Base-by-base conservation (phyloP, 2,888 invertebrate genomes). In the Byasa hedistus region DNA sequence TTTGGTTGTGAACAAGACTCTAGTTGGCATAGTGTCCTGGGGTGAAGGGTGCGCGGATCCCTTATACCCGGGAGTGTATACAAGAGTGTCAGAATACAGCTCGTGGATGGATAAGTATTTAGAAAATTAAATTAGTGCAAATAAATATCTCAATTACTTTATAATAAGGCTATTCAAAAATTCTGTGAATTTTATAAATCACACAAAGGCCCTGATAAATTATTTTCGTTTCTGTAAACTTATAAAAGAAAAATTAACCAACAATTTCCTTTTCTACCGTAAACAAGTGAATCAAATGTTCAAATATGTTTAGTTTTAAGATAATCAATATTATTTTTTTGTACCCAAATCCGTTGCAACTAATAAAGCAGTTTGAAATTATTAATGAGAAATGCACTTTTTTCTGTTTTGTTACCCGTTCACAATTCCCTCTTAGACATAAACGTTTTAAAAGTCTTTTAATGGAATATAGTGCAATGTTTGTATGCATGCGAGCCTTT, bases 21-120 rank as follows among this genome's bases (percentile, higher is more conserved):
- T 93, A 56, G 78, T 93, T 59, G 93, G 93, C 54, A 84, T 93
- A 60, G 93, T 93, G 1, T 93, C 93, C 23, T 93, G 92, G 89
- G 93, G 93, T 48, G 92, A 92, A 80, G 91, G 90, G 3, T 93
- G 93, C 71, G 93, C 93, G 8, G 83, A 88, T 57, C 74, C 78
- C 1, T 70, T 76, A 55, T 93, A 92, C 71, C 94, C 94, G 2
- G 94, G 93, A 58, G 93, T 94, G 0, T 94, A 93, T 65, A 92
- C 93, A 1, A 87, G 92, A 71, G 87, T 94, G 36, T 86, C 91
- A 0, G 65, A 76, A 52, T 88, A 88, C 56, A 75, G 75, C 32
- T 61, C 76, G 3, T 92, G 92, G 92, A 86, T 91, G 66, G 51
- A 70, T 8, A 63, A 75, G 17, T 32, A 66, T 48, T 58, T 68